Conservation (phyloP, 2,113 vertebrate species). For the Vimba vimba region DNA sequence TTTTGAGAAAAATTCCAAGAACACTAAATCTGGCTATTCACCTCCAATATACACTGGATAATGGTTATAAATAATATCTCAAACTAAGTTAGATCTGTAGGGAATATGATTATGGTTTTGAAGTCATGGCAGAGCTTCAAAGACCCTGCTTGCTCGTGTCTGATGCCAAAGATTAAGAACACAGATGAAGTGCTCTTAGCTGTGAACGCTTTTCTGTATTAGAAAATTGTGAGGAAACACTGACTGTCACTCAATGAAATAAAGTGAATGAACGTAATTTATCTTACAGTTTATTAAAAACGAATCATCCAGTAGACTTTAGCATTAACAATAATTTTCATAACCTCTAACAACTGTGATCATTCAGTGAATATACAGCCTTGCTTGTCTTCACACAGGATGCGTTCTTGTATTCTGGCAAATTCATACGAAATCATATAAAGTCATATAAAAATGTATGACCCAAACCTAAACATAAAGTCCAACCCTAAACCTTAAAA, state of each 20-base stretch:
- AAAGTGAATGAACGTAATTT: slow-evolving; percentile 14
- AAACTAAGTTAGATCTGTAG: slow-evolving; percentile 18
- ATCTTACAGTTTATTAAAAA: neutral
- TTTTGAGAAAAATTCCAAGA: neutral
- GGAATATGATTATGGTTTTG: slow-evolving; percentile 40
- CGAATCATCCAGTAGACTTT: too few relatives aligned
- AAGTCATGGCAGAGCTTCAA: slow-evolving; percentile 39
- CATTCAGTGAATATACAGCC: neutral
- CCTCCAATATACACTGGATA: slow-evolving; percentile 25
- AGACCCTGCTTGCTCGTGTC: neutral
- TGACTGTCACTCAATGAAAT: neutral
- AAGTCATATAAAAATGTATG: neutral
- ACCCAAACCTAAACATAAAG: neutral
- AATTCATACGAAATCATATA: too few relatives aligned
- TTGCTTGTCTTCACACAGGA: neutral
- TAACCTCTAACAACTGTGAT: neutral
- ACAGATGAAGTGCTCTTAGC: slow-evolving; percentile 29
- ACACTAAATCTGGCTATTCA: neutral
- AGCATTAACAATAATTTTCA: neutral
- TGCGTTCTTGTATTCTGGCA: neutral
- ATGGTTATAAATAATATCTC: slow-evolving; percentile 38
- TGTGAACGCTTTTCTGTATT: slow-evolving; percentile 8
- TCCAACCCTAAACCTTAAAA: neutral
- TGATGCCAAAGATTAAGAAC: slow-evolving; percentile 48
- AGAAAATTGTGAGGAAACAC: neutral